A percentile compares a stretch with the other conserved stretches of the same genome.
Evolutionary conservation across 2,888 invertebrate species (phyloP).

Genomic region (Lysandra coridon): DNA sequence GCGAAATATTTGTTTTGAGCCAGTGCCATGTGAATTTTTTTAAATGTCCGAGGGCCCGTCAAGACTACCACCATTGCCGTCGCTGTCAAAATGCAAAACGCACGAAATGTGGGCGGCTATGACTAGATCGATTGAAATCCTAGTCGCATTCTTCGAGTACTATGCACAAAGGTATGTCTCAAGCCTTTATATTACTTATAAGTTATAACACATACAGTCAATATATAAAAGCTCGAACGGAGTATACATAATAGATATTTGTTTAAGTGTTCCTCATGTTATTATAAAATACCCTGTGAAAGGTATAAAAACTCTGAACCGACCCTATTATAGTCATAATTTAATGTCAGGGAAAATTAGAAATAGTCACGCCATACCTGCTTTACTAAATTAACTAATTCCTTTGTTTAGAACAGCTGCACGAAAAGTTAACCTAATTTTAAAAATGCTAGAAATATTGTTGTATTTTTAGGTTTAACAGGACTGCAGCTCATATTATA

Average conservation of each 20-base stretch:
- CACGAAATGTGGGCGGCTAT: slow-evolving; percentile 90
- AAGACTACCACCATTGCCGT: slow-evolving; percentile 48
- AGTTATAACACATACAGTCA: too few species aligned
- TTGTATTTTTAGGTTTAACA: background rate
- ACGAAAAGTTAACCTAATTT: background rate
- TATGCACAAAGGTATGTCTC: slow-evolving; percentile 86
- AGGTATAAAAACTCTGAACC: background rate
- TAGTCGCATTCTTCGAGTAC: slow-evolving; percentile 91
- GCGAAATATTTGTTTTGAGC: slow-evolving; percentile 37
- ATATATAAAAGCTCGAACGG: too few species aligned
- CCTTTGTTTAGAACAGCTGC: background rate
- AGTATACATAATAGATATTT: too few species aligned
- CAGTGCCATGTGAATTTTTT: slow-evolving; percentile 45
- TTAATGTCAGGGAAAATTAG: background rate
- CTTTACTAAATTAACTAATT: slow-evolving; percentile 1
- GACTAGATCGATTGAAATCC: slow-evolving; percentile 89
- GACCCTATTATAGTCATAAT: background rate
- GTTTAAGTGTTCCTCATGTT: too few species aligned
- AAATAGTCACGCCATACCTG: background rate
- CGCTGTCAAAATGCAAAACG: slow-evolving; percentile 73
- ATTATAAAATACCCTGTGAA: too few species aligned
- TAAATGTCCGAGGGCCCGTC: slow-evolving; percentile 72
- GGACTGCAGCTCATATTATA: background rate
- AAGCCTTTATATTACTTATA: background rate
- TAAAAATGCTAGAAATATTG: background rate